Evolutionary conservation across 2,113 vertebrate species (phyloP).

Genomic region (Megaceryle torquata): DNA sequence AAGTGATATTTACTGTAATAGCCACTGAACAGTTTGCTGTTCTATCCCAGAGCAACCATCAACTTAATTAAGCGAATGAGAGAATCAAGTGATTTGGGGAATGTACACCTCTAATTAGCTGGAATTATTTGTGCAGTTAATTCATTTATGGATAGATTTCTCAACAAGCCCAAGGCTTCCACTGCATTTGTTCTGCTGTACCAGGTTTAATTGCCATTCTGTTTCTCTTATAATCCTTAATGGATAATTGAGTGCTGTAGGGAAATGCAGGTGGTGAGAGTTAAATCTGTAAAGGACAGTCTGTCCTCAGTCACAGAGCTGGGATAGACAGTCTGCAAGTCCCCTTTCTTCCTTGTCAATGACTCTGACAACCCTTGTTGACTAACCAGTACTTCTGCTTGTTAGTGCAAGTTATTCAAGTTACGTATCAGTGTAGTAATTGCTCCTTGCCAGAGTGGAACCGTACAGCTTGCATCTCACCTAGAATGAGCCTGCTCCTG

Average conservation of each 20-base stretch:
- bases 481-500: background rate
- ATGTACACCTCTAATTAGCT: slow-evolving; percentile 50
- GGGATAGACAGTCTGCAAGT: background rate
- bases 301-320: background rate
- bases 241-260: background rate
- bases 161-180: slow-evolving; percentile 23
- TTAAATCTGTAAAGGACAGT: background rate
- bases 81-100: slow-evolving; percentile 23
- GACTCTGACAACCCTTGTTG: background rate
- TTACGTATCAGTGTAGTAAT: background rate
- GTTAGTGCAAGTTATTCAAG: background rate
- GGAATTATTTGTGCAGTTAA: slow-evolving; percentile 53
- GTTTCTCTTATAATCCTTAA: slow-evolving; percentile 38
- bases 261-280: background rate
- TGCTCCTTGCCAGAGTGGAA: background rate
- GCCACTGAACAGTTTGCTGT: background rate
- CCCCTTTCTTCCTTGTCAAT: background rate
- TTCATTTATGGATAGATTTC: slow-evolving; percentile 51
- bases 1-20: background rate
- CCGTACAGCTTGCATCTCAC: background rate
- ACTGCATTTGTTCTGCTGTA: background rate
- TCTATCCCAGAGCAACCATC: slow-evolving; percentile 22
- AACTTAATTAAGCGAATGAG: slow-evolving; percentile 37
- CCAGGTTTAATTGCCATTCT: slow-evolving; percentile 32
- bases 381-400: background rate